Conservation (phyloP, 2,888 invertebrate genomes). For the Temnothorax rugatulus region DNA sequence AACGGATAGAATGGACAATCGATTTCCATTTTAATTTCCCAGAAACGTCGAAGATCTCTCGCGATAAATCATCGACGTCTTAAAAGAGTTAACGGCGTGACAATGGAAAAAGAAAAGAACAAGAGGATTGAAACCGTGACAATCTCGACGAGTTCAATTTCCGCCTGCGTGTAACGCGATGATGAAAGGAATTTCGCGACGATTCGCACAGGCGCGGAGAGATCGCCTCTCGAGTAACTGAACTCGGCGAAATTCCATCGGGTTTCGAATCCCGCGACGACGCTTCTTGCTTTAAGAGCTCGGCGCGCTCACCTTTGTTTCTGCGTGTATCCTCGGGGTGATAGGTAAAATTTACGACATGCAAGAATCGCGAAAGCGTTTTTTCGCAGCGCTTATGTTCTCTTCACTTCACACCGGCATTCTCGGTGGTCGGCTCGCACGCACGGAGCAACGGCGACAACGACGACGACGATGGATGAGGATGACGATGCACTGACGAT, state of each 20-base stretch:
- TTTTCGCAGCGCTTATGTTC: neutral
- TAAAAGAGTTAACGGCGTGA: neutral
- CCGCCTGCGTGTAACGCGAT: neutral
- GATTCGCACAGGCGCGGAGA: neutral
- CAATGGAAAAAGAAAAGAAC: neutral
- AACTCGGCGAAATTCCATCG: constrained; percentile 35
- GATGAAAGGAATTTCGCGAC: neutral
- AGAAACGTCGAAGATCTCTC: neutral
- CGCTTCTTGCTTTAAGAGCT: neutral
- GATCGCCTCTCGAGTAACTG: neutral
- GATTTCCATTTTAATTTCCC: neutral
- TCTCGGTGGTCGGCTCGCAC: constrained; percentile 1
- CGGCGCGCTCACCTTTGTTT: constrained; percentile 44
- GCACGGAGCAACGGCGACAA: constrained; percentile 1
- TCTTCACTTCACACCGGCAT: constrained; percentile 38
- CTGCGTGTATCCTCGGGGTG: constrained; percentile 36
- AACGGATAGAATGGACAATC: neutral
- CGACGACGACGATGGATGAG: neutral
- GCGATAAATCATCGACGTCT: neutral
- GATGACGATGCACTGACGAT: constrained; percentile 29
- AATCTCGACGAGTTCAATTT: constrained; percentile 32
- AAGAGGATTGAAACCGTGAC: neutral
- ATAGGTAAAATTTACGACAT: constrained; percentile 31
- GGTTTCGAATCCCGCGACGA: neutral
- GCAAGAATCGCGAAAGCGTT: neutral